Conservation (phyloP, 1,140 invertebrate species). For the silkworm (Bombyx mori) region ASM3026992v2 NC_085115.1:8164501-8165000, state of each 20-base stretch:
- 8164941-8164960: background rate
- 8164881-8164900: background rate
- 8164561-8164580: background rate
- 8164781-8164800: background rate
- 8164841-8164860: background rate
- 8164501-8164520: background rate
- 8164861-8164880: background rate
- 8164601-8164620: background rate
- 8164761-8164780: background rate
- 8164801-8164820: background rate
- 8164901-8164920: background rate
- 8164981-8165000: background rate
- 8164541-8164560: background rate
- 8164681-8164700: too few species aligned
- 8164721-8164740: too few species aligned
- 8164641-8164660: background rate
- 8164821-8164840: background rate
- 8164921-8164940: background rate
- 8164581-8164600: background rate
- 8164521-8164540: background rate
- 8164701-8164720: too few species aligned
- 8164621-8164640: background rate
- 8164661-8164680: background rate
- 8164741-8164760: too few species aligned
- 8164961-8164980: background rate